Conservation (phyloP, 2,113 vertebrate genomes). For the Myiozetetes cayanensis region DNA sequence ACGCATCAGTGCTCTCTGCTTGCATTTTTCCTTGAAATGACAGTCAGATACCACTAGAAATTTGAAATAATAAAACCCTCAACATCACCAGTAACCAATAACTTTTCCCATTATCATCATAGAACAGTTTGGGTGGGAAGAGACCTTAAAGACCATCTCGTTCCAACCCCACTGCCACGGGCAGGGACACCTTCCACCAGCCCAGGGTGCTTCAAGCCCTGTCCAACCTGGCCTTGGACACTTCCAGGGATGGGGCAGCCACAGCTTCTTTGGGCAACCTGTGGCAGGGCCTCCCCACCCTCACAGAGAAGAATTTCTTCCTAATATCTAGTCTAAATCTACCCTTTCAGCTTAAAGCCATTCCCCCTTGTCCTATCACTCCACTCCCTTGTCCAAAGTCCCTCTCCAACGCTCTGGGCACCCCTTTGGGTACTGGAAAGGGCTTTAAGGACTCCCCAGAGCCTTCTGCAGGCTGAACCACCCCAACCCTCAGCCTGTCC, state of each 20-base stretch:
- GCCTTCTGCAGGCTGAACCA: background rate
- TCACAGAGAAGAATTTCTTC: background rate
- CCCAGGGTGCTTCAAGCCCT: fast-evolving
- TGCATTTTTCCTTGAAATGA: background rate
- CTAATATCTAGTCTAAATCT: background rate
- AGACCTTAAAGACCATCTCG: background rate
- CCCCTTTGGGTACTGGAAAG: background rate
- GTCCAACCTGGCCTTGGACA: background rate
- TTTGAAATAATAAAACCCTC: background rate
- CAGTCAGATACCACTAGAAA: background rate
- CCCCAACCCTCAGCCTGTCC: background rate
- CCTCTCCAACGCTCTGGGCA: background rate
- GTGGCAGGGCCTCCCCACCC: background rate
- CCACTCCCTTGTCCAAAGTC: background rate
- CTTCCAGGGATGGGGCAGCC: background rate
- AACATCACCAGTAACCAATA: background rate
- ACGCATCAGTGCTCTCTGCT: fast-evolving
- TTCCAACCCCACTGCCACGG: background rate
- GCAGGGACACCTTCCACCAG: background rate
- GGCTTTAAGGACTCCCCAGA: background rate
- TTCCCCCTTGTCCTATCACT: background rate
- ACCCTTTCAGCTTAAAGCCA: background rate
- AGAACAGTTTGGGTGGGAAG: background rate
- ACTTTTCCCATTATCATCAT: fast-evolving
- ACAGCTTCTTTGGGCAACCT: background rate